phyloP scores from a whole-genome alignment of 1,140 invertebrate species.

The Goniozus legneri region DNA sequence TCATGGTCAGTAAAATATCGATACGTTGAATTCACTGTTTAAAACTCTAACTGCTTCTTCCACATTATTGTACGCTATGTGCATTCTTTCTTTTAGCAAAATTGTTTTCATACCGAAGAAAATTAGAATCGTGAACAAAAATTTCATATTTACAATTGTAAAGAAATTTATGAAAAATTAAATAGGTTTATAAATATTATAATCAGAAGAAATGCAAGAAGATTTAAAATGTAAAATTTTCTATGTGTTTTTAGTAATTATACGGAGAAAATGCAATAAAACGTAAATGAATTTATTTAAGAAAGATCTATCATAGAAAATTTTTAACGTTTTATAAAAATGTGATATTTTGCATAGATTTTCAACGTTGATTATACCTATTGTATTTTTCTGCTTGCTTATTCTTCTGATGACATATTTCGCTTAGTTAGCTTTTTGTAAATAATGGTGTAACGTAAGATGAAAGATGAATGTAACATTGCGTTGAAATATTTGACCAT shows the following conservation, averaged over 20 bases:
- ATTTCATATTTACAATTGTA: conserved; percentile 12
- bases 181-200: conserved; percentile 5
- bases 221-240: conserved; percentile 6
- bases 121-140: no score
- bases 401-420: conserved; percentile 18
- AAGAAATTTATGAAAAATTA: conserved; percentile 1
- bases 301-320: conserved; percentile 4
- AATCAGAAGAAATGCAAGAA: conserved; percentile 25
- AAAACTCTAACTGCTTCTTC: neutral
- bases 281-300: conserved; percentile 14
- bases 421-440: conserved; percentile 12
- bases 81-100: no score
- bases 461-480: conserved; percentile 9
- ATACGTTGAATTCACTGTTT: no score
- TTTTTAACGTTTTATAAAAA: no score
- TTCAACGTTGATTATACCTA: no score
- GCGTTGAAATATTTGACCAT: conserved; percentile 11
- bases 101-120: no score
- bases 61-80: no score
- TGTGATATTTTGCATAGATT: no score
- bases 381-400: conserved; percentile 18
- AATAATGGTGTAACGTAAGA: conserved; percentile 14
- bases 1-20: no score
- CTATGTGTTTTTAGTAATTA: conserved; percentile 3
- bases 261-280: conserved; percentile 2